Conservation (phyloP, 2,888 invertebrate species). For the Eupithecia subfuscata region DNA sequence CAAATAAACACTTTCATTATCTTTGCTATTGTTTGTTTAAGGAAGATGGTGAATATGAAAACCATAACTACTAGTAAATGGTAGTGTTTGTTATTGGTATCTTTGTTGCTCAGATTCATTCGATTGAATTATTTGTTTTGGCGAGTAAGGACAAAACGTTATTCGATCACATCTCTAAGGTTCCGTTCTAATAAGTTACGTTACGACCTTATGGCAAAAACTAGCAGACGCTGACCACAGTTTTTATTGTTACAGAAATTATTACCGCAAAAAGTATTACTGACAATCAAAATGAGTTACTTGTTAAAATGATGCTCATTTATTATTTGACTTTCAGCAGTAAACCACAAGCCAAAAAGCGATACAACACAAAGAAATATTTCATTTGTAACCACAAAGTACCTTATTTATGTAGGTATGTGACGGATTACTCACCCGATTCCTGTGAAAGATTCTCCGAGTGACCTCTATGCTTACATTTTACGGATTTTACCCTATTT, state of each 20-base stretch:
- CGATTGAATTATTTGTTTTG: not conserved
- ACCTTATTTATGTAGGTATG: constrained; percentile 21
- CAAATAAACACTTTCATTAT: constrained; percentile 35
- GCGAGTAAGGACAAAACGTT: not conserved
- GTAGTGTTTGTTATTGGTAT: not conserved
- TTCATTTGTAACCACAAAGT: constrained; percentile 18
- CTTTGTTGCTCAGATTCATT: not conserved
- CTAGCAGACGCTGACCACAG: not conserved
- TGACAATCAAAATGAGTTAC: constrained; percentile 10
- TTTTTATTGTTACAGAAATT: constrained; percentile 11
- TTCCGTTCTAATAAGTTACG: not conserved
- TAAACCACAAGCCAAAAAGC: constrained; percentile 22
- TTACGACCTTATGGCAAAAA: constrained; percentile 8
- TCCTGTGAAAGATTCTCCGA: constrained; percentile 20
- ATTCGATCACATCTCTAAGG: not conserved
- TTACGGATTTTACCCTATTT: constrained; percentile 23
- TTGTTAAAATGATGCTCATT: constrained; percentile 12
- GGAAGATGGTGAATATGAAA: constrained; percentile 25
- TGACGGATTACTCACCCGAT: constrained; percentile 27
- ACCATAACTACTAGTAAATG: constrained; percentile 13
- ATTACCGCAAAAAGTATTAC: constrained; percentile 22
- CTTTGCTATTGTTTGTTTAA: constrained; percentile 30
- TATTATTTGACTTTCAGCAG: constrained; percentile 9
- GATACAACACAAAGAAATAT: constrained; percentile 12
- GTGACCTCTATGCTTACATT: constrained; percentile 18